Base-by-base conservation (phyloP, 2,113 vertebrate species). In the Hippocampus guttulatus region DNA sequence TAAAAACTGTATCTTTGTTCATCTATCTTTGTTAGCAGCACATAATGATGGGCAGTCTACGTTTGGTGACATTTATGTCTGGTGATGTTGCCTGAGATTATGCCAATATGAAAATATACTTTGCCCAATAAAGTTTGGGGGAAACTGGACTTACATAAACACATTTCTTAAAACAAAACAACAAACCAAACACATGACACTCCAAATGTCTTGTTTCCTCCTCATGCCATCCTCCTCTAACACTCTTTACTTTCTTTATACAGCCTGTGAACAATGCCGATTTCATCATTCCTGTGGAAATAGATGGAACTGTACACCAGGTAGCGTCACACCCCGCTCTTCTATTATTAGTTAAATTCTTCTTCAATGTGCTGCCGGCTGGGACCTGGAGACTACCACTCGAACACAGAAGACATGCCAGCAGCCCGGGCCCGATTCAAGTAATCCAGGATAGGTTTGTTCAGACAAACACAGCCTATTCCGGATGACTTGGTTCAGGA, bases 391-490 rank as follows among this genome's bases (percentile, higher is more conserved):
- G 43, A 16, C 11, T 8, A 12, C 43, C 41, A 1, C 68, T 45
- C 69, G 33, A 52, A 66, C 62, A 41, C 23, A 11, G 69, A 79
- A 66, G 68, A 75, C 58, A 38, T 41, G 38, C 63, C 51, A 51
- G 67, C 82, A 94, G 92, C 89, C 75, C 88, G 92, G 77, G 92
- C 96, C 93, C 74, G 94, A 83, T 99, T 99, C 97, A 98, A 99
- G 97, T 99, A 98, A 98, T 99, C 96, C 97, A 99, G 97, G 97
- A 99, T 98, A 99, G 96, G 96, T 95, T 98, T 96, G 95, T 93
- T 85, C 90, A 92, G 87, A 89, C 87, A 89, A 92, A 88, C 83
- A 92, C 91, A 96, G 95, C 97, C 95, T 98, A 93, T 98, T 97
- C 96, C 91, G 77, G 95, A 95, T 95, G 93, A 97, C 96, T 99